Percentiles rank a stretch among this genome's conserved stretches.
phyloP scores from a whole-genome alignment of 2,888 invertebrate genomes.

The Xanthia togata region DNA sequence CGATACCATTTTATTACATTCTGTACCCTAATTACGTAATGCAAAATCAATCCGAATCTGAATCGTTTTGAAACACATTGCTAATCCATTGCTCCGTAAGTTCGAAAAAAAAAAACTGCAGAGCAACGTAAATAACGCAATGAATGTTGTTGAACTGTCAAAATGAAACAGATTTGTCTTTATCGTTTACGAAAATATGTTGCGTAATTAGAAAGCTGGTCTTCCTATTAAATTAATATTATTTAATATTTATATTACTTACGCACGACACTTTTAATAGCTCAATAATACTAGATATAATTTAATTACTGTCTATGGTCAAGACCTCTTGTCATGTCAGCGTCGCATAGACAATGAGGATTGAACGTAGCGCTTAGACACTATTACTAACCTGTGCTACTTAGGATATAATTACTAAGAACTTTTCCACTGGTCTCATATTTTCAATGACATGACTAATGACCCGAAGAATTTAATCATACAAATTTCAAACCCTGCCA shows the following conservation, averaged over 20 bases:
- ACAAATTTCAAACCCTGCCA: not conserved
- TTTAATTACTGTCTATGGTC: conserved; percentile 43
- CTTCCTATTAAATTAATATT: conserved; percentile 13
- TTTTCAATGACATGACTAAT: conserved; percentile 14
- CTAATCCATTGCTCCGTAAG: too few species aligned
- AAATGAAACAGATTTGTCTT: too few species aligned
- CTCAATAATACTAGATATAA: conserved; percentile 28
- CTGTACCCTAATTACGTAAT: too few species aligned
- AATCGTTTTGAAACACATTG: too few species aligned
- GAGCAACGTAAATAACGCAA: too few species aligned
- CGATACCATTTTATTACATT: not conserved
- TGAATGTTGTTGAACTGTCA: too few species aligned
- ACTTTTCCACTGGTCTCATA: conserved; percentile 27
- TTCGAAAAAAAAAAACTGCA: too few species aligned
- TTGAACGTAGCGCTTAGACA: conserved; percentile 21
- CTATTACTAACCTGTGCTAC: not conserved
- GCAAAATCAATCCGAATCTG: too few species aligned
- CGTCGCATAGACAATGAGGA: conserved; percentile 26
- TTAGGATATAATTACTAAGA: conserved; percentile 12
- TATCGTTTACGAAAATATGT: too few species aligned
- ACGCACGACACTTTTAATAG: conserved; percentile 14
- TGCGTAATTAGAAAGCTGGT: too few species aligned
- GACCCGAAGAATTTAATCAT: not conserved
- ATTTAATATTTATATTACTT: conserved; percentile 9
- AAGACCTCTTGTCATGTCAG: conserved; percentile 9